Percentiles rank a stretch among this genome's conserved stretches.
Conservation (phyloP, 2,888 invertebrate genomes). For the Thelaira solivaga region DNA sequence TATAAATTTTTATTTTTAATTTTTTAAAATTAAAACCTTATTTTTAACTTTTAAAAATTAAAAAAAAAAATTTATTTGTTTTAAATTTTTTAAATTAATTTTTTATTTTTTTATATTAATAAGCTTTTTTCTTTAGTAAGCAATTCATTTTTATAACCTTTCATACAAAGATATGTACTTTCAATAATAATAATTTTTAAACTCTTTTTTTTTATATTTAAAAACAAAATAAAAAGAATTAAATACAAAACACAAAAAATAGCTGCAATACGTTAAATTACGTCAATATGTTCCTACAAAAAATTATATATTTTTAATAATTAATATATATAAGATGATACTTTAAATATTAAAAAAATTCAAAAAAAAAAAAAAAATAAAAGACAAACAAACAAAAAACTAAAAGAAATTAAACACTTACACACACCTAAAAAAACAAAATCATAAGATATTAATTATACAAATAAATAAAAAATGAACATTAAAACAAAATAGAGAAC, state of each 20-base stretch:
- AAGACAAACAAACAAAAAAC: too few relatives aligned
- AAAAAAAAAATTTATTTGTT: too few relatives aligned
- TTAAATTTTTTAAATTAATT: too few relatives aligned
- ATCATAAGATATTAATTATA: conserved; percentile 57
- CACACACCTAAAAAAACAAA: conserved; percentile 49
- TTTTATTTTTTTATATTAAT: too few relatives aligned
- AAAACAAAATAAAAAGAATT: conserved; percentile 57
- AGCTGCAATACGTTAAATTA: conserved; percentile 78
- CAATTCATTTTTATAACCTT: too few relatives aligned
- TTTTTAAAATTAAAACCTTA: too few relatives aligned
- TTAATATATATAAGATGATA: conserved; percentile 58
- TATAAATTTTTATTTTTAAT: too few relatives aligned
- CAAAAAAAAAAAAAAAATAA: conserved; percentile 47
- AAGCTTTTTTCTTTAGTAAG: too few relatives aligned
- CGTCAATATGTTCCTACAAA: conserved; percentile 78
- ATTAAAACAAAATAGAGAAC: conserved; percentile 60
- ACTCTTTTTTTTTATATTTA: conserved; percentile 9
- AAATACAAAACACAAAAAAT: conserved; percentile 69
- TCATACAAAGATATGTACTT: too few relatives aligned
- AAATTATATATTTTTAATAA: conserved; percentile 65
- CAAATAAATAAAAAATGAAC: conserved; percentile 41
- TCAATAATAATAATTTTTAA: conserved; percentile 40
- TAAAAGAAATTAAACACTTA: too few relatives aligned
- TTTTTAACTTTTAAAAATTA: too few relatives aligned
- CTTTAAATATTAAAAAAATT: conserved; percentile 36